Percentiles rank a stretch among this genome's conserved stretches.
phyloP scores from a whole-genome alignment of 2,888 invertebrate genomes.

The Phymatocera aterrima region DNA sequence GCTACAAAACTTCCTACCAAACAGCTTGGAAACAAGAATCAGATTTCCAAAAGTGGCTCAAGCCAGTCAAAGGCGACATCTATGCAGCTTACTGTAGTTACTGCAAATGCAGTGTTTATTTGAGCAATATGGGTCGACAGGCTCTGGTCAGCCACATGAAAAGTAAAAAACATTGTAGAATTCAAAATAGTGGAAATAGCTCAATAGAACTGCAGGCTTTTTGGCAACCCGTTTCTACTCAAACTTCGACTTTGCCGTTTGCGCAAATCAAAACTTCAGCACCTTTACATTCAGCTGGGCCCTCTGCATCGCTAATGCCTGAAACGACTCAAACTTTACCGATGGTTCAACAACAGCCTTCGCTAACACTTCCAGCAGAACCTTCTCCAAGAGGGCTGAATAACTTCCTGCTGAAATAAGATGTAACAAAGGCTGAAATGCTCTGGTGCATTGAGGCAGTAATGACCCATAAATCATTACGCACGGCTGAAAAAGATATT shows the following conservation, averaged over 20 bases:
- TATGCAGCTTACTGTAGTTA: constrained; percentile 26
- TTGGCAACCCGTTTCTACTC: not conserved
- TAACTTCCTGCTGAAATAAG: not conserved
- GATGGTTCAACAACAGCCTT: not conserved
- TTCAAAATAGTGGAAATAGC: no score
- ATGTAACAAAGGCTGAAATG: constrained; percentile 50
- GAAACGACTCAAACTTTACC: not conserved
- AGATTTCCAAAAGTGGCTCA: constrained; percentile 7
- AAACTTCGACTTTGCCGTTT: not conserved
- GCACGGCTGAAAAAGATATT: constrained; percentile 47
- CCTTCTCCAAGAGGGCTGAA: not conserved
- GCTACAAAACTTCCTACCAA: no score
- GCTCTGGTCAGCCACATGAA: constrained; percentile 38
- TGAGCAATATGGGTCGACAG: constrained; percentile 41
- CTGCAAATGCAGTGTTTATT: constrained; percentile 24
- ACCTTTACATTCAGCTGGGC: not conserved
- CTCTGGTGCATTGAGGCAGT: constrained; percentile 49
- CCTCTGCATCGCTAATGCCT: not conserved
- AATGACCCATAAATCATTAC: constrained; percentile 46
- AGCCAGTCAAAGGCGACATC: not conserved
- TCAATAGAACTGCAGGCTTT: not conserved
- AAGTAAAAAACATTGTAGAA: constrained; percentile 39
- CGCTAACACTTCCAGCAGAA: not conserved
- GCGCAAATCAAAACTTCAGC: not conserved
- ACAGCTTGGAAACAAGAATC: not conserved